Evolutionary conservation across 2,888 invertebrate species (phyloP).

Genomic region (Perdita meconis): DNA sequence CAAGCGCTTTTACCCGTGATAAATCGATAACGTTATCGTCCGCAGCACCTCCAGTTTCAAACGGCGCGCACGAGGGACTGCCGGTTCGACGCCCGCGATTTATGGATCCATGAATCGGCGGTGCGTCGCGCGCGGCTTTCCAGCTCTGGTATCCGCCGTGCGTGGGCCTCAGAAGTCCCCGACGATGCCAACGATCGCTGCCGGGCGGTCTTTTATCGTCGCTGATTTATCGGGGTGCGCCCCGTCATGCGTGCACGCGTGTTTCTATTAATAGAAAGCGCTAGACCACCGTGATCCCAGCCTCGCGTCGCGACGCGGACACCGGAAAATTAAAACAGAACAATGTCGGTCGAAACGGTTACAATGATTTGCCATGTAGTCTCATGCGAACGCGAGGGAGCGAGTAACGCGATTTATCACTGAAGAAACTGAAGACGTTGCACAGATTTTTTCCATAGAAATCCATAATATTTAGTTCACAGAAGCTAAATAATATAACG

Average conservation of each 20-base stretch:
- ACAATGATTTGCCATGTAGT: not conserved
- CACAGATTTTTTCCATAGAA: too few relatives aligned
- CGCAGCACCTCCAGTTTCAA: constrained; percentile 2
- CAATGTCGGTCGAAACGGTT: constrained; percentile 13
- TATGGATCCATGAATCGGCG: constrained; percentile 10
- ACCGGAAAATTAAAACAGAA: constrained; percentile 32
- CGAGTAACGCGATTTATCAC: too few relatives aligned
- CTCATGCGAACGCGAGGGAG: not conserved
- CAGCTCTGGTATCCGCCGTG: constrained; percentile 24
- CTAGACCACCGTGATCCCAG: constrained; percentile 57
- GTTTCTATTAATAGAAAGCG: constrained; percentile 74
- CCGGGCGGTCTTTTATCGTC: constrained; percentile 63
- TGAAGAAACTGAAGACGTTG: too few relatives aligned
- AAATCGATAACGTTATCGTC: constrained; percentile 12
- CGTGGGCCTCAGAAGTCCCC: constrained; percentile 50
- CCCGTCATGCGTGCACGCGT: constrained; percentile 68
- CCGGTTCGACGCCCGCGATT: constrained; percentile 9
- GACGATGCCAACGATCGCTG: constrained; percentile 56
- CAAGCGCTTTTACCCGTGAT: not conserved
- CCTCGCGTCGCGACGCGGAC: constrained; percentile 17
- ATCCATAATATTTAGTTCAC: too few relatives aligned
- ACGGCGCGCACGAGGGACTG: not conserved
- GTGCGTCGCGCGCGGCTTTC: constrained; percentile 28
- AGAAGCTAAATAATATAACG: too few relatives aligned
- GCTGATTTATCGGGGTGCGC: constrained; percentile 72